Evolutionary conservation across 2,113 vertebrate genomes (phyloP).

Genomic region (Gavia stellata): DNA sequence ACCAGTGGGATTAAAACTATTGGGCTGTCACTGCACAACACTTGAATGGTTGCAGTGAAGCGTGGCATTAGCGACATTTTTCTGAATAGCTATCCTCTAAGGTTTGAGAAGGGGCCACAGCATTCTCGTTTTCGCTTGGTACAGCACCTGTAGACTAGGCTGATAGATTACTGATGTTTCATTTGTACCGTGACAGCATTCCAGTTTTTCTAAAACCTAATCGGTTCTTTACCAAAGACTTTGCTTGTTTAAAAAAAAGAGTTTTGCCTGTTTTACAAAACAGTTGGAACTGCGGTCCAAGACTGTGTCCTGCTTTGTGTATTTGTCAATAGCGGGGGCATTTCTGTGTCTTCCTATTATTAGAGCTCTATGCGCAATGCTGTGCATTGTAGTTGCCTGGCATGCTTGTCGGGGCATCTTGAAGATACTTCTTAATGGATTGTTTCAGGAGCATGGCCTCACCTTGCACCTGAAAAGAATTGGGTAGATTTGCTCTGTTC

Average conservation of each 20-base stretch:
- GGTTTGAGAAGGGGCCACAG: neutral
- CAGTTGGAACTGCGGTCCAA: neutral
- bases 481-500: neutral
- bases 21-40: neutral
- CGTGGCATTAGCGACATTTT: neutral
- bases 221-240: neutral
- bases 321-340: neutral
- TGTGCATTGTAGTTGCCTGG: neutral
- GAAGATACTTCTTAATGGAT: neutral
- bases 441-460: neutral
- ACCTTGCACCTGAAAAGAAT: neutral
- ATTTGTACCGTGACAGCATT: neutral
- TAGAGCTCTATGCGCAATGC: accelerated
- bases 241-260: neutral
- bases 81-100: neutral
- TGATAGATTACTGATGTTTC: neutral
- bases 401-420: neutral
- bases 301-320: neutral
- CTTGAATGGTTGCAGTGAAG: neutral
- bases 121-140: neutral
- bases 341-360: neutral
- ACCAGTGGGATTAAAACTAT: neutral
- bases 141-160: neutral
- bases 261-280: neutral
- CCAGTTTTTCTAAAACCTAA: neutral